Conservation (phyloP, 2,888 invertebrate species). For the Rutpela maculata region DNA sequence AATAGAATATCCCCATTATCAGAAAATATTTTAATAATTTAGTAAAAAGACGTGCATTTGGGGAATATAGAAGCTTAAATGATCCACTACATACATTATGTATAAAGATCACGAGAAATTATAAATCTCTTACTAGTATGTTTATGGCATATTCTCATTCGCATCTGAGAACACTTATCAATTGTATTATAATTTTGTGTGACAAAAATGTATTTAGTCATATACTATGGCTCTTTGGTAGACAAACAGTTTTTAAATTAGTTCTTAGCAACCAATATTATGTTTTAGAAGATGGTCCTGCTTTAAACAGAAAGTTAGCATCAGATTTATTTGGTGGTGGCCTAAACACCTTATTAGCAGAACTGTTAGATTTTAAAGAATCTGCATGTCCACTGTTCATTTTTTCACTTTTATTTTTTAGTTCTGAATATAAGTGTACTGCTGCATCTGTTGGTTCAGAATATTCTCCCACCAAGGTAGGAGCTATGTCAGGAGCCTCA, state of each 20-base stretch:
- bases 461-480: constrained; percentile 75
- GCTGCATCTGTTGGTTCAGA: constrained; percentile 77
- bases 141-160: neutral
- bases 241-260: neutral
- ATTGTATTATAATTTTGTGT: neutral
- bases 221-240: neutral
- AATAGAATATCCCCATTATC: neutral
- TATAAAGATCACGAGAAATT: neutral
- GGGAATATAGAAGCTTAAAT: neutral
- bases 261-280: constrained; percentile 26
- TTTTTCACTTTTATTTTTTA: constrained; percentile 74
- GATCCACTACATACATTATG: neutral
- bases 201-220: neutral
- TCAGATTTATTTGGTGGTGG: constrained; percentile 82
- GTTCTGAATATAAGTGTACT: constrained; percentile 77
- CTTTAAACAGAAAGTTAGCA: constrained; percentile 50
- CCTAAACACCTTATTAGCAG: constrained; percentile 78
- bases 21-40: neutral
- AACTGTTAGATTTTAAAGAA: neutral
- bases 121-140: neutral
- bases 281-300: constrained; percentile 60
- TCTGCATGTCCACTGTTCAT: constrained; percentile 58
- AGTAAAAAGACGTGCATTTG: constrained; percentile 1
- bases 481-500: constrained; percentile 57
- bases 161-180: neutral